Evolutionary conservation across 2,888 invertebrate species (phyloP), one percentile per base, ranked within the genome.

Genomic region (Sarcophaga carnaria): DNA sequence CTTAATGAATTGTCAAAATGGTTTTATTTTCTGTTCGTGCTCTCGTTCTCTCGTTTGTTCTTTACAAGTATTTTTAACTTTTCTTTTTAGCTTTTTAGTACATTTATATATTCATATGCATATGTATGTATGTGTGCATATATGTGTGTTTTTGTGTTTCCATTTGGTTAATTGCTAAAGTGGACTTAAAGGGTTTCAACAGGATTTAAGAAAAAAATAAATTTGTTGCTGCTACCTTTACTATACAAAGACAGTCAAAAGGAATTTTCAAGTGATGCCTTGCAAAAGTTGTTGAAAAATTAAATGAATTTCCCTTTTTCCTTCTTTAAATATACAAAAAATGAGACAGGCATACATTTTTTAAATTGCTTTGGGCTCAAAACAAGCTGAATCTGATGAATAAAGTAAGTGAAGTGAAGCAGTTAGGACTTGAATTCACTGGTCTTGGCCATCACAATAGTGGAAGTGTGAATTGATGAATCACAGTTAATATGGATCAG

Each of bases 1-100:
- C 92, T 93, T 93, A 93, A 93, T 93, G 93, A 93, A 93, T 93
- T 93, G 92, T 92, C 91, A 91, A 92, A 93, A 14, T 92, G 92
- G 92, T 91, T 92, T 92, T 90, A 77, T 63, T 80, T 75, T 60
- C 37, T 63, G 54, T 49, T 62, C 74, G 60, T 49, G 54, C 74
- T 71, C 45, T 67, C 49, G 12, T 75, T 79, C 75, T 75, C 64
- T 69, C 79, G 49, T 59, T 63, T 60, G 60, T 67, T 63, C 79
- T 78, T 70, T 59, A 66, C 22, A 59, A 45, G 69, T 72, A 70
- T 69, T 84, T 60, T 66, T 3, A 59, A 37, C 60, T 22, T 70
- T 71, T 70, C 22, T 80, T 75, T 75, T 70, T 60, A 63, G 25
- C 27, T 27, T 27, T 27, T 76, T 54, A 54, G 49, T 20, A 14